Evolutionary conservation across 35 echinoderm and acorn worm genomes (phyloP).

Genomic region (Strongylocentrotus purpuratus): DNA sequence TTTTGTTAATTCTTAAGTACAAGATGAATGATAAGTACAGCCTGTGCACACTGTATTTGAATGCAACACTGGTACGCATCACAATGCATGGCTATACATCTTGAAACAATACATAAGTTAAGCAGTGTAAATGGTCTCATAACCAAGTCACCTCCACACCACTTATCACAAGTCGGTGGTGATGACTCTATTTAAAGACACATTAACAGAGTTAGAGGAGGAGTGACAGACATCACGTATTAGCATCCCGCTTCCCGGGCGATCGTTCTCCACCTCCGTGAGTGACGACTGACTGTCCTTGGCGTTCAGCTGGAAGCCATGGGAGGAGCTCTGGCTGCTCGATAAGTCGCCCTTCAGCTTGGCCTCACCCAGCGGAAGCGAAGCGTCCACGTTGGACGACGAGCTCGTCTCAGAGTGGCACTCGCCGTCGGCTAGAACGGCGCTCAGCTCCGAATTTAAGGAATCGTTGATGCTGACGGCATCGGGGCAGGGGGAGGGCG

Average conservation of each 20-base stretch:
- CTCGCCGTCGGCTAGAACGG: conserved; percentile 64
- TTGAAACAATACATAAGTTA: neutral
- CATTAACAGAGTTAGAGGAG: conserved; percentile 33
- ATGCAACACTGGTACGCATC: neutral
- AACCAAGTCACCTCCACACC: neutral
- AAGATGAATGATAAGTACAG: neutral
- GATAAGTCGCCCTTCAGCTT: conserved; percentile 18
- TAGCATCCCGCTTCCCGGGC: conserved; percentile 59
- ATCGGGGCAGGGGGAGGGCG: conserved; percentile 54
- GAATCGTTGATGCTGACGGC: conserved; percentile 73
- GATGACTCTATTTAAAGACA: conserved; percentile 20
- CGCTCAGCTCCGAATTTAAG: conserved; percentile 89
- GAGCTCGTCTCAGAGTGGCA: conserved; percentile 73
- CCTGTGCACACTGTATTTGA: neutral
- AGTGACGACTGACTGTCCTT: conserved; percentile 47
- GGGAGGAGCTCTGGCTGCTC: conserved; percentile 57
- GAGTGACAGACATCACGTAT: conserved; percentile 30
- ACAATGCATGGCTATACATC: neutral
- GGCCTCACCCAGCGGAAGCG: neutral
- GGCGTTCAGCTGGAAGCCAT: conserved; percentile 49
- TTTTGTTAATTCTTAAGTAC: neutral
- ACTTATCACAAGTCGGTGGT: conserved; percentile 45
- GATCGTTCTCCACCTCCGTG: conserved; percentile 83
- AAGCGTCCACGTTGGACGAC: conserved; percentile 49
- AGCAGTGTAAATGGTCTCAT: neutral